These are phyloP conservation scores for Glomeris marginata DNA, from an alignment of 2,888 invertebrate genomes.

Conservation along the genomic window DNA sequence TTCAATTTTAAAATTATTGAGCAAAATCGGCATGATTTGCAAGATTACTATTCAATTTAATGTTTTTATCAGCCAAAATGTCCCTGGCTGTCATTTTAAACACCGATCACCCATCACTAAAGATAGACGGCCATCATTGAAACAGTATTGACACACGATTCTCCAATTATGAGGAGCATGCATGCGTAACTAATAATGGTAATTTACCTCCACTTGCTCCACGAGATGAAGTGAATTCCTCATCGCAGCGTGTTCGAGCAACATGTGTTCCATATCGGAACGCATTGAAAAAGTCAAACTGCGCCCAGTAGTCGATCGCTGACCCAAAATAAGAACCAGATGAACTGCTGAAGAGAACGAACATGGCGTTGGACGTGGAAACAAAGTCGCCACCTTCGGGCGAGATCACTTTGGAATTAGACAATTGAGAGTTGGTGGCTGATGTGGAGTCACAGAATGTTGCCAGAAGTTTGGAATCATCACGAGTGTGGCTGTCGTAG, in stretches of 20 bases:
- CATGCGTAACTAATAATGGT: too few relatives aligned
- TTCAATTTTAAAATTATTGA: too few relatives aligned
- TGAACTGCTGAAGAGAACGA: slow-evolving; percentile 57
- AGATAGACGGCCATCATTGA: too few relatives aligned
- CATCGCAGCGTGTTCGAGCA: slow-evolving; percentile 66
- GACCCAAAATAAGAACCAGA: slow-evolving; percentile 87
- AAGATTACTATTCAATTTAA: too few relatives aligned
- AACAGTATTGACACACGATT: too few relatives aligned
- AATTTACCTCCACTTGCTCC: slow-evolving; percentile 36
- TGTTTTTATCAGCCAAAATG: too few relatives aligned
- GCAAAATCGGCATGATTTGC: too few relatives aligned
- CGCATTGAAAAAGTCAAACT: slow-evolving; percentile 86
- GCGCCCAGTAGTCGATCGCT: slow-evolving; percentile 87
- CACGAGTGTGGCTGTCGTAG: slow-evolving; percentile 74
- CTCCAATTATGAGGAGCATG: too few relatives aligned
- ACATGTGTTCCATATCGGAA: slow-evolving; percentile 71
- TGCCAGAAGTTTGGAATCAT: slow-evolving; percentile 78
- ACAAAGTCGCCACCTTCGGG: slow-evolving; percentile 77
- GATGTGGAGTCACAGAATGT: slow-evolving; percentile 80
- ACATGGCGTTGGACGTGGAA: slow-evolving; percentile 70
- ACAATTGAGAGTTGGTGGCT: slow-evolving; percentile 43
- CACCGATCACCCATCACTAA: too few relatives aligned
- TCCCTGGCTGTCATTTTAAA: too few relatives aligned
- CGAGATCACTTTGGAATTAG: too few relatives aligned
- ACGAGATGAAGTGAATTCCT: slow-evolving; percentile 73